phyloP scores from a whole-genome alignment of 2,888 invertebrate species.

The Glyphotaelius pellucidus region DNA sequence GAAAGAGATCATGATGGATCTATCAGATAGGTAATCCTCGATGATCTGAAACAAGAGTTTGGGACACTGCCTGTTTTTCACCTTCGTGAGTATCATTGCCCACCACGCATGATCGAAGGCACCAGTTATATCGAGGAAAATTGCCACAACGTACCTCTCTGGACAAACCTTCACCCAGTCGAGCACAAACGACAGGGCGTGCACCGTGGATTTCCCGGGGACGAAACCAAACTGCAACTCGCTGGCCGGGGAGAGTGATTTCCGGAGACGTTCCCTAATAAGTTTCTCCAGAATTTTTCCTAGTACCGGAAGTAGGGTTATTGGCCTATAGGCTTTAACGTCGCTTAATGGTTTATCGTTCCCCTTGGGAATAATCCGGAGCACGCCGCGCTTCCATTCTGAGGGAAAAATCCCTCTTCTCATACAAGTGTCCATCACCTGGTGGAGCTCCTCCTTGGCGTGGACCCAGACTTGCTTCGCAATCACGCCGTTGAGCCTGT shows the following conservation, averaged over 20 bases:
- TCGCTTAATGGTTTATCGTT: constrained; percentile 64
- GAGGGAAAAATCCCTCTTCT: constrained; percentile 4
- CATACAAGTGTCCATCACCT: constrained; percentile 18
- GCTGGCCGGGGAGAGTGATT: constrained; percentile 34
- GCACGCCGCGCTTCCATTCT: constrained; percentile 37
- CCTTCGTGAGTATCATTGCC: constrained; percentile 67
- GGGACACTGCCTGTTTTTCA: constrained; percentile 51
- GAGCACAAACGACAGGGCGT: background rate
- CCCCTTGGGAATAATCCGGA: constrained; percentile 64
- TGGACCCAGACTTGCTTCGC: constrained; percentile 19
- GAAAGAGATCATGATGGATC: constrained; percentile 21
- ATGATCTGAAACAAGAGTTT: constrained; percentile 54
- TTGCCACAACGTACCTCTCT: constrained; percentile 63
- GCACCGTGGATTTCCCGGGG: constrained; percentile 61
- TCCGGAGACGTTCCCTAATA: background rate
- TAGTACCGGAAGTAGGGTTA: constrained; percentile 64
- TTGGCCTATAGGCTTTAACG: constrained; percentile 66
- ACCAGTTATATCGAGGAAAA: constrained; percentile 68
- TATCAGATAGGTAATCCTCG: constrained; percentile 46
- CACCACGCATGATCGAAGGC: constrained; percentile 68
- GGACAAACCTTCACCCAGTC: constrained; percentile 8
- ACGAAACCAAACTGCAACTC: constrained; percentile 67
- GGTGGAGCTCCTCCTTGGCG: background rate
- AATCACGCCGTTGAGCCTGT: constrained; percentile 33
- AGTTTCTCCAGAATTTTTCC: constrained; percentile 59